Evolutionary conservation across 2,888 invertebrate genomes (phyloP).

Genomic region (Brenthis daphne): DNA sequence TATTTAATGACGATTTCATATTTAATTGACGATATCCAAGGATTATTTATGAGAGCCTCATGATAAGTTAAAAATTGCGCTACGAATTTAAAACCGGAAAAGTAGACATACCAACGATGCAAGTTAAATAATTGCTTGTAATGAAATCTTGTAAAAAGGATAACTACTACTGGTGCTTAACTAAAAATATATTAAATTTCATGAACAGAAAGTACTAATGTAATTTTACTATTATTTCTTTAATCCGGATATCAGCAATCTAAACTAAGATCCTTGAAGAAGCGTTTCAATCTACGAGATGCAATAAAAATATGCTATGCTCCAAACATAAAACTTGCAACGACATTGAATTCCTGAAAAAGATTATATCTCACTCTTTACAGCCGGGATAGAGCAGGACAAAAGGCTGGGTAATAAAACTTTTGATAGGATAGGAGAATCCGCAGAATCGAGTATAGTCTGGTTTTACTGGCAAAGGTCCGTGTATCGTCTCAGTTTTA

Average conservation of each 20-base stretch:
- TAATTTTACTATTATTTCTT: slow-evolving; percentile 13
- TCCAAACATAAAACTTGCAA: slow-evolving; percentile 73
- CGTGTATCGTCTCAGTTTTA: slow-evolving; percentile 68
- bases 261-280: slow-evolving; percentile 39
- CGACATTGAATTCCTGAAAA: slow-evolving; percentile 81
- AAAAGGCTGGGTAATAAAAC: slow-evolving; percentile 73
- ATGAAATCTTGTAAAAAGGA: no score
- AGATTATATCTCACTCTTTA: slow-evolving; percentile 75
- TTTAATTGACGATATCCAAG: no score
- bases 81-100: no score
- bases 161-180: no score
- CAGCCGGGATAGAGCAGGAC: slow-evolving; percentile 66
- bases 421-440: slow-evolving; percentile 78
- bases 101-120: no score
- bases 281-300: slow-evolving; percentile 71
- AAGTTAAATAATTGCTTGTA: no score
- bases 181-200: slow-evolving; percentile 3
- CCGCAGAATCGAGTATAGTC: slow-evolving; percentile 74
- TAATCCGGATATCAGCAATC: slow-evolving; percentile 33
- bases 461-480: slow-evolving; percentile 64
- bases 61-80: no score
- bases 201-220: slow-evolving; percentile 4
- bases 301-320: slow-evolving; percentile 80
- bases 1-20: no score
- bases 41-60: no score